Evolutionary conservation across 2,797 vertebrate species (phyloP), one percentile per base, ranked within the genome.

Genomic region (Sebastes variabilis): DNA sequence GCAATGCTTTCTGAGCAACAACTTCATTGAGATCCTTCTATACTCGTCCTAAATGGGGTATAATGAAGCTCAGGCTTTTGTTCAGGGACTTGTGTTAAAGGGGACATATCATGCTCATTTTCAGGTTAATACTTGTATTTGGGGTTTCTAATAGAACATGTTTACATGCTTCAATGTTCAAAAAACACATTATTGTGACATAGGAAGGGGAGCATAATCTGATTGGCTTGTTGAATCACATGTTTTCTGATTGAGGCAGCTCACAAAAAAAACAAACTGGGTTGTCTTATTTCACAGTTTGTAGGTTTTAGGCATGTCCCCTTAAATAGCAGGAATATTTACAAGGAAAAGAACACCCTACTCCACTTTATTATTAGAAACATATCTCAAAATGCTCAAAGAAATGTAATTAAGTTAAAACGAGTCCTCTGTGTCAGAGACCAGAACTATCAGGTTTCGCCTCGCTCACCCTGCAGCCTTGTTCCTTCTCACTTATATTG

Each of bases 381-480:
- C 34, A 78, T 25, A 68, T 59, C 24, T 69, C 7, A 60, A 25
- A 66, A 5, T 25, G 25, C 18, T 56, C 9, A 38, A 30, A 13
- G 34, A 18, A 61, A 60, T 61, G 1, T 20, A 58, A 54, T 75
- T 55, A 79, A 68, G 2, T 24, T 42, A 54, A 72, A 46, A 27
- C 30, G 18, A 2, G 18, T 52, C 6, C 49, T 30, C 16, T 34
- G 29, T 69, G 38, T 72, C 61, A 77, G 8, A 13, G 73, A n/a
- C 10, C 38, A 46, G 60, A 55, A 49, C 71, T 27, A 69, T 66
- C n/a, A 56, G 3, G 27, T 52, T 78, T 27, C 9, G 11, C 14
- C 32, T 73, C 11, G 65, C 75, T 82, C 56, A 46, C 14, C n/a
- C 66, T 59, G 34, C 16, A 72, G 78, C 20, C 34, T 59, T 68